phyloP scores from a whole-genome alignment of 30 jellyfish, hydroid and myxozoan species.

The Phacellophora camtschatica region DNA sequence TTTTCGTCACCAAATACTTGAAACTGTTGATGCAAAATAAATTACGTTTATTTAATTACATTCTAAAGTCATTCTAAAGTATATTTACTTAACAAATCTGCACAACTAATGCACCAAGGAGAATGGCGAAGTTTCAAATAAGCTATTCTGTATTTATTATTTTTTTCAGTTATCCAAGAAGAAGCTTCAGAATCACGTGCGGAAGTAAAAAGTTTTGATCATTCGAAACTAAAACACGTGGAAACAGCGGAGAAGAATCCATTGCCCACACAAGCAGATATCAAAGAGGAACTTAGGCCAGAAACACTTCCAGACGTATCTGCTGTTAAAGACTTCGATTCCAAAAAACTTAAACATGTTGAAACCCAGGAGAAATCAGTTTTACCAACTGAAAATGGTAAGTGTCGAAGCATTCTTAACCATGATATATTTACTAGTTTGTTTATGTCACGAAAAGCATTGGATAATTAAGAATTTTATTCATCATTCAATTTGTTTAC shows the following conservation, averaged over 20 bases:
- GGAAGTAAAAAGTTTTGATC: conserved; percentile 87
- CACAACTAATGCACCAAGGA: not conserved
- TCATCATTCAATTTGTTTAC: too few relatives aligned
- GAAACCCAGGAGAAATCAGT: conserved; percentile 76
- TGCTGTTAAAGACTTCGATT: conserved; percentile 63
- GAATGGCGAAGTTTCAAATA: not conserved
- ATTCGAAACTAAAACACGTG: conserved; percentile 72
- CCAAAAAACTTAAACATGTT: conserved; percentile 68
- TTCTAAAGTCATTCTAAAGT: too few relatives aligned
- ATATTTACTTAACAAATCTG: not conserved
- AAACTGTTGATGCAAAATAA: too few relatives aligned
- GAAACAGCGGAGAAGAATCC: conserved; percentile 86
- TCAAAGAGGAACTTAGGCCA: conserved; percentile 86
- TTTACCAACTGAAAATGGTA: conserved; percentile 80
- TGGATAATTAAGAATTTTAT: too few relatives aligned
- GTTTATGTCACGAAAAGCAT: too few relatives aligned
- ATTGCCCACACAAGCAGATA: conserved; percentile 73
- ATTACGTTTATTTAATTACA: too few relatives aligned
- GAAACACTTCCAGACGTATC: conserved; percentile 79
- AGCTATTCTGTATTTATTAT: not conserved
- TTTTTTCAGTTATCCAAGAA: conserved; percentile 75
- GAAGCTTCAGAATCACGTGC: conserved; percentile 88
- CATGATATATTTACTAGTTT: too few relatives aligned
- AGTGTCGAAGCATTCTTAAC: too few relatives aligned
- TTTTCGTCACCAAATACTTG: too few relatives aligned